phyloP scores from a whole-genome alignment of 2,888 invertebrate genomes.

The Machimus atricapillus region DNA sequence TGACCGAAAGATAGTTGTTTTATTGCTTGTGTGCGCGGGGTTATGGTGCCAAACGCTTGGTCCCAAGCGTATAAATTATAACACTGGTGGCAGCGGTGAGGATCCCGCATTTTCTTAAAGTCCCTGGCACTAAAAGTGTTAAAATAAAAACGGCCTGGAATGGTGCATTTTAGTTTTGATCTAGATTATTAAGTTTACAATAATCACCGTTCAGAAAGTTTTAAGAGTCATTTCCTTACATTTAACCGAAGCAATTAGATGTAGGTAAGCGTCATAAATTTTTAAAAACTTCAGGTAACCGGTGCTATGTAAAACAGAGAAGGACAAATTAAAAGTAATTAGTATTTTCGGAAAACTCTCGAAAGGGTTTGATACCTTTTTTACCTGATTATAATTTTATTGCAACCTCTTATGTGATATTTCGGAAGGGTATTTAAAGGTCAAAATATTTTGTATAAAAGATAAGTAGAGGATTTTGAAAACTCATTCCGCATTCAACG shows the following conservation, averaged over 20 bases:
- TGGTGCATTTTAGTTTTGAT: background rate
- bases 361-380: background rate
- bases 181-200: background rate
- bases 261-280: background rate
- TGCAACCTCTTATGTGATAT: background rate
- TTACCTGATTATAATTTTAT: background rate
- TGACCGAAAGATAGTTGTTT: too few relatives aligned
- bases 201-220: background rate
- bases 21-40: too few relatives aligned
- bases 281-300: background rate
- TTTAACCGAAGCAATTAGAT: background rate
- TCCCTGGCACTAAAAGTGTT: too few relatives aligned
- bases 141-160: background rate
- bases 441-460: background rate
- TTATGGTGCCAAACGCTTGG: too few relatives aligned
- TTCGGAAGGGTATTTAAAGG: background rate
- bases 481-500: background rate
- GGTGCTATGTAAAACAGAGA: background rate
- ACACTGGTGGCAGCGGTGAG: too few relatives aligned
- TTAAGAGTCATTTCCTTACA: background rate
- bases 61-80: too few relatives aligned
- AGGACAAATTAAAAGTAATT: background rate
- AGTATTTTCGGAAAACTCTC: background rate
- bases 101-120: too few relatives aligned
- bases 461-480: background rate